A percentile compares a stretch with the other conserved stretches of the same genome.
Conservation (phyloP, 2,797 vertebrate genomes). For the Phoebastria nigripes region DNA sequence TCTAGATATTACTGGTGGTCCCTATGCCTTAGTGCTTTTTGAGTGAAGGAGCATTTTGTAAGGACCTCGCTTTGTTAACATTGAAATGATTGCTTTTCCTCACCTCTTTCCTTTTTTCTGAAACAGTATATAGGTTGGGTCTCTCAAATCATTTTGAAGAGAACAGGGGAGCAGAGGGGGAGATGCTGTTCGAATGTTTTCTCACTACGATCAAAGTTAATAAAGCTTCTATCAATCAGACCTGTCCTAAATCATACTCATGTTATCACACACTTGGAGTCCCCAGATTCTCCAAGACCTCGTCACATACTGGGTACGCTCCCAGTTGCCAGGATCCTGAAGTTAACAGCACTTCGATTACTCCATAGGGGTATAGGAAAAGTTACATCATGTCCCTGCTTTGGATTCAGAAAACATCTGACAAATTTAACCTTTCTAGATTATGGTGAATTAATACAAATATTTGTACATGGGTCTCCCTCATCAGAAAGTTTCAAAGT, state of each 20-base stretch:
- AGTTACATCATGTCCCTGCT: background rate
- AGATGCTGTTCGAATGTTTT: background rate
- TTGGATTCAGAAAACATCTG: background rate
- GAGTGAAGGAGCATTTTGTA: background rate
- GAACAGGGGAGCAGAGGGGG: background rate
- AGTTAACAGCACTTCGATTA: background rate
- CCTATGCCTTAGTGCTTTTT: background rate
- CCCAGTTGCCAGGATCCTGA: background rate
- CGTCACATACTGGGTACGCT: background rate
- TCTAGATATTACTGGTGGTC: background rate
- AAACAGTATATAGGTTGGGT: background rate
- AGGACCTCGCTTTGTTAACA: background rate
- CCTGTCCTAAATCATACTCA: accelerated
- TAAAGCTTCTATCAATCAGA: background rate
- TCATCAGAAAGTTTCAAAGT: background rate
- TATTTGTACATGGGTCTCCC: background rate
- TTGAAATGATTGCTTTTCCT: background rate
- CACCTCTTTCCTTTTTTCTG: background rate
- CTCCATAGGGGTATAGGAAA: background rate
- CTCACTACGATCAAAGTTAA: background rate
- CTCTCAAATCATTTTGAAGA: background rate
- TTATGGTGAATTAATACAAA: background rate
- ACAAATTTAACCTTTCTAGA: background rate
- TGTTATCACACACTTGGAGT: background rate
- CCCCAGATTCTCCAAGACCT: background rate